Evolutionary conservation across 2,888 invertebrate genomes (phyloP).

Genomic region (Ectobius pallidus): DNA sequence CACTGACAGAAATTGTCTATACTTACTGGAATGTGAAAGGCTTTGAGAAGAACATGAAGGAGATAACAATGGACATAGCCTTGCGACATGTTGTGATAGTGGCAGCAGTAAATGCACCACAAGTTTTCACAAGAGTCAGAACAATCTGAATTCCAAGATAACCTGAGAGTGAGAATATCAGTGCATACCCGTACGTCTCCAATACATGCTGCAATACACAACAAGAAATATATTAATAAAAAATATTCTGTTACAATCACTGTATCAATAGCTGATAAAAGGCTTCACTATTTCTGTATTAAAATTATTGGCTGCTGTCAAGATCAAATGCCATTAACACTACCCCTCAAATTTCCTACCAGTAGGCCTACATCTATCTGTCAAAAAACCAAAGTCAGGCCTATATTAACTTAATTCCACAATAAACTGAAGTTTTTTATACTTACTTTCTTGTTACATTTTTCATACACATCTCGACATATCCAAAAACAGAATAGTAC

Average conservation of each 20-base stretch:
- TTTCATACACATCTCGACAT: conserved; percentile 71
- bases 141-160: conserved; percentile 95
- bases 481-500: conserved; percentile 82
- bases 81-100: conserved; percentile 92
- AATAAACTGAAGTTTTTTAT: too few species aligned
- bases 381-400: too few species aligned
- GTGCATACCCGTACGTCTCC: conserved; percentile 82
- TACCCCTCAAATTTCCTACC: too few species aligned
- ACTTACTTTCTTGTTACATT: conserved; percentile 54
- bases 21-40: conserved; percentile 92
- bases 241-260: too few species aligned
- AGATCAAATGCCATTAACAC: too few species aligned
- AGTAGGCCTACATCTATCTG: too few species aligned
- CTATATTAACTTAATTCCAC: too few species aligned
- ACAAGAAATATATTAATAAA: too few species aligned
- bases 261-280: too few species aligned
- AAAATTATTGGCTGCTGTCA: too few species aligned
- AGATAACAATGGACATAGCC: conserved; percentile 89
- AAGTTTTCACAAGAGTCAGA: conserved; percentile 83
- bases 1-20: too few species aligned
- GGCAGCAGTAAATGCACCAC: conserved; percentile 91
- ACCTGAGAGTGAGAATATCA: conserved; percentile 86
- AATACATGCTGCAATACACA: conserved; percentile 65
- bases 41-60: conserved; percentile 92
- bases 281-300: too few species aligned